Percentiles rank a stretch among this genome's conserved stretches.
Conservation (phyloP, 2,888 invertebrate genomes). For the Proisotoma minuta region DNA sequence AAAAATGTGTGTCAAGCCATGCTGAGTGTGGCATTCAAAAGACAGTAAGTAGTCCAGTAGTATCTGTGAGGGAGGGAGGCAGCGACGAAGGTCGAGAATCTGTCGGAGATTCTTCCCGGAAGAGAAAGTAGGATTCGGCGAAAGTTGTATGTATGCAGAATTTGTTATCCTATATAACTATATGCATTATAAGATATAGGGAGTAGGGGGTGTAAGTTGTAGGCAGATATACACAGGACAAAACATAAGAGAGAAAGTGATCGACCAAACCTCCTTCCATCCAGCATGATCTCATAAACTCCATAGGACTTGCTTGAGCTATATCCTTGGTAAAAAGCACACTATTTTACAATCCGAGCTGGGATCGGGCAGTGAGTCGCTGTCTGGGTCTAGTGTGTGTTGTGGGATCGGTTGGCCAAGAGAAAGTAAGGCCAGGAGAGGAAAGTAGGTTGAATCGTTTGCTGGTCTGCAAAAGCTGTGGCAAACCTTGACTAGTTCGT, state of each 20-base stretch:
- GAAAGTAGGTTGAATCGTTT: constrained; percentile 7
- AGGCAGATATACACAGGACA: too few species aligned
- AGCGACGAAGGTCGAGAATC: too few species aligned
- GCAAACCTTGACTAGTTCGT: not conserved
- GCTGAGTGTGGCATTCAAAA: too few species aligned
- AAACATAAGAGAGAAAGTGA: constrained; percentile 9
- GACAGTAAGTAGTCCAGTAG: too few species aligned
- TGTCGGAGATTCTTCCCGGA: too few species aligned
- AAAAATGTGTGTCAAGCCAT: too few species aligned
- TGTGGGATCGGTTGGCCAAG: constrained; percentile 25
- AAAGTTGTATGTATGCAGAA: not conserved
- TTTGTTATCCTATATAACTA: not conserved
- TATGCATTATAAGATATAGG: too few species aligned
- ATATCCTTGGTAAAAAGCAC: constrained; percentile 11
- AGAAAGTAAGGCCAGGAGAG: constrained; percentile 25
- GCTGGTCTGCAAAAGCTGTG: too few species aligned
- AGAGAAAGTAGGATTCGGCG: constrained; percentile 23
- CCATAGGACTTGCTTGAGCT: too few species aligned
- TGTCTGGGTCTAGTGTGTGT: not conserved
- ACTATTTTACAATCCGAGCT: constrained; percentile 29
- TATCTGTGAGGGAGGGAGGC: too few species aligned
- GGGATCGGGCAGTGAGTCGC: constrained; percentile 25
- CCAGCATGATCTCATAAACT: too few species aligned
- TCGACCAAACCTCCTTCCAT: constrained; percentile 10
- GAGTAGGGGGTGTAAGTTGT: too few species aligned